Evolutionary conservation across 2,888 invertebrate genomes (phyloP).

Genomic region (Capitulum mitella): DNA sequence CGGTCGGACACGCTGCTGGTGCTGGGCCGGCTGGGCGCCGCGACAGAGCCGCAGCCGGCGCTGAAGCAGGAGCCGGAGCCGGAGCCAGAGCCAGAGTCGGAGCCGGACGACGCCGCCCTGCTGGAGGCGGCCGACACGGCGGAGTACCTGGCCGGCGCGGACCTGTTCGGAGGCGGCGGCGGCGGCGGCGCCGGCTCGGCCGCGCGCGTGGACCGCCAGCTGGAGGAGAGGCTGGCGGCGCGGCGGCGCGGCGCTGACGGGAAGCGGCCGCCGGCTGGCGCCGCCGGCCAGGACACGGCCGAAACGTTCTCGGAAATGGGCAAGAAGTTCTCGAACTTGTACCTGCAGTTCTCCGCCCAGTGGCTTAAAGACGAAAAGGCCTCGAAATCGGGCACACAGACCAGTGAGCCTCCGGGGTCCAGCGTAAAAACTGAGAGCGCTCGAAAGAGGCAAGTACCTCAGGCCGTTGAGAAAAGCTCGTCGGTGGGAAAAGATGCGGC

Average conservation of each 20-base stretch:
- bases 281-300: background rate
- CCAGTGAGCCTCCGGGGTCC: no score
- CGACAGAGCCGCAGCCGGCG: background rate
- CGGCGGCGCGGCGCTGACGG: background rate
- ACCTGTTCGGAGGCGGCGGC: conserved; percentile 20
- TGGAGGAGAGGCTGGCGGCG: background rate
- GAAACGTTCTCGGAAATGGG: background rate
- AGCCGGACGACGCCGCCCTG: conserved; percentile 2
- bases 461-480: background rate
- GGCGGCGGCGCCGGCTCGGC: background rate
- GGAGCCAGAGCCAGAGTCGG: background rate
- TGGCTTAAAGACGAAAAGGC: background rate
- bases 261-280: no score
- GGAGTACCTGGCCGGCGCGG: conserved; percentile 8
- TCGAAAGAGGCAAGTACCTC: background rate
- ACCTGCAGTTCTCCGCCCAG: background rate
- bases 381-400: no score
- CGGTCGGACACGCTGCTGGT: background rate
- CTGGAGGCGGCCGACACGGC: conserved; percentile 1
- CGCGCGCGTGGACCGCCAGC: background rate
- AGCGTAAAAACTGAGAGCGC: background rate
- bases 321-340: background rate
- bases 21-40: background rate
- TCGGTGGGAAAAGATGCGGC: background rate
- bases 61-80: background rate